Evolutionary conservation across 2,888 invertebrate genomes (phyloP).

Genomic region (Aleiodes leptofemur): DNA sequence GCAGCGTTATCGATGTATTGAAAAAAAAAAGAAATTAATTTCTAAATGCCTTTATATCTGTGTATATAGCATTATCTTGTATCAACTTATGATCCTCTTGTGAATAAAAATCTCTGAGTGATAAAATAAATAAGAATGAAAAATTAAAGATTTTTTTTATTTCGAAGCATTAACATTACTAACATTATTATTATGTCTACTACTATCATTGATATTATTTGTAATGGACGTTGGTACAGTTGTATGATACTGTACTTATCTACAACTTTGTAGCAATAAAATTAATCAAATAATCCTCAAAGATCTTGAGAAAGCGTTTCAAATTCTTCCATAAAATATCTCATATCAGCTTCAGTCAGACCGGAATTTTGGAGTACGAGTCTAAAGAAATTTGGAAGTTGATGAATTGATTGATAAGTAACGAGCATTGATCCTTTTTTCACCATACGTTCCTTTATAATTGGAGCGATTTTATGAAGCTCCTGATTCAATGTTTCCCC

Average conservation of each 20-base stretch:
- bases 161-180: too few relatives aligned
- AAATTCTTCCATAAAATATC: conserved; percentile 91
- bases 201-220: too few relatives aligned
- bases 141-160: neutral
- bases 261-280: conserved; percentile 19
- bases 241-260: conserved; percentile 20
- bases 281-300: conserved; percentile 63
- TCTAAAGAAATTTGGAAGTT: conserved; percentile 95
- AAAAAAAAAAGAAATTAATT: too few relatives aligned
- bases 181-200: too few relatives aligned
- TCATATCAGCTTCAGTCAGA: conserved; percentile 88
- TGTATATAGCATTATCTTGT: too few relatives aligned
- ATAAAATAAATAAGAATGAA: conserved; percentile 4
- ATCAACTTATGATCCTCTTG: too few relatives aligned
- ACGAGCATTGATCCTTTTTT: conserved; percentile 96
- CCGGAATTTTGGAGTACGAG: conserved; percentile 95
- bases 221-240: neutral
- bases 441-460: conserved; percentile 97
- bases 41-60: too few relatives aligned
- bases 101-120: too few relatives aligned
- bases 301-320: conserved; percentile 88
- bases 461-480: conserved; percentile 90
- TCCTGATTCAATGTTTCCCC: conserved; percentile 74
- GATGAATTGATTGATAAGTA: conserved; percentile 93
- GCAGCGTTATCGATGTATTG: too few relatives aligned